Base-by-base conservation (phyloP, 2,113 vertebrate genomes). In the Phocoena phocoena region DNA sequence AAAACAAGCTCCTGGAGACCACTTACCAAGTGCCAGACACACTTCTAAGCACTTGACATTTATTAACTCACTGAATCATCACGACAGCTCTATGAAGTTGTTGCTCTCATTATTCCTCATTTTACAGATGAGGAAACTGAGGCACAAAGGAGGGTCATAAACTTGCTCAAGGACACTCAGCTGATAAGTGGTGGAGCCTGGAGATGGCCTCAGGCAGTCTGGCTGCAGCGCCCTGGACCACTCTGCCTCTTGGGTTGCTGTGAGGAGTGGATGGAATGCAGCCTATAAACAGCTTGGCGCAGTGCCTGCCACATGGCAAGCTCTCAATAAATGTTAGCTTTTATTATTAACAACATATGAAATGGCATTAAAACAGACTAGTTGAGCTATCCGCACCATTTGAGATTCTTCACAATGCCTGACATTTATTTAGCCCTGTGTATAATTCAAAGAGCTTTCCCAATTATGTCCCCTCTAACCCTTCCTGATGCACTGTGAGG, bases 271-370 rank as follows among this genome's bases (percentile, higher is more conserved):
- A 60, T 33, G 8, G 86, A 88, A 60, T 11, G 12, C 44, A 88
- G 71, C 33, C 55, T 65, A 18, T 65, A 62, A 90, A 82, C 86
- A 28, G 65, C n/a, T 76, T 92, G 96, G 92, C 47, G 0, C 12
- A 3, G 36, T 36, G 62, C 88, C 85, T 10, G 4, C 20, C 73
- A 31, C 55, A 67, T 33, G 86, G 79, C 76, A 38, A 74, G n/a
- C 55, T 53, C 63, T 91, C 95, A 50, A 38, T 96, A 88, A 92
- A 93, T 79, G 87, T 90, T 87, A 93, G 92, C 88, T 97, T 93
- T 96, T 76, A 93, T 97, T 97, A 95, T 96, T 92, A 96, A 90
- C 93, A 95, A 73, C 90, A 83, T 36, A 74, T n/a, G 26, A 93
- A 79, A 76, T 70, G 71, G 67, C 80, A 14, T 62, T 62, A 71